Percentiles rank a stretch among this genome's conserved stretches.
phyloP scores from a whole-genome alignment of 2,113 vertebrate genomes.

The Erpornis zantholeuca region DNA sequence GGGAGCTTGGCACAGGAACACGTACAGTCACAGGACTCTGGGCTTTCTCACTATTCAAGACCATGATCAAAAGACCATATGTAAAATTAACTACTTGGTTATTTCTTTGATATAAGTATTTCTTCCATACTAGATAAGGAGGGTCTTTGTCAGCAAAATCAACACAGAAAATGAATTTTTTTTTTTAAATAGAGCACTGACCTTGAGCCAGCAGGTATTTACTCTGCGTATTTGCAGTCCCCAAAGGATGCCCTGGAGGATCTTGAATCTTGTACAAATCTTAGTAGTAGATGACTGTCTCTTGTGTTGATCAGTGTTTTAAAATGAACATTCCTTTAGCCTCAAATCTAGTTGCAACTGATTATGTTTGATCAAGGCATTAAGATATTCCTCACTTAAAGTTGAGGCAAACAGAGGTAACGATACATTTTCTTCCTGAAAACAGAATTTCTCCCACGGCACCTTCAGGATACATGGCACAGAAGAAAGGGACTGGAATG shows the following conservation, averaged over 20 bases:
- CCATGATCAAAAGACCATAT: neutral
- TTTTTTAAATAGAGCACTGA: neutral
- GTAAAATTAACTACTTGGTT: neutral
- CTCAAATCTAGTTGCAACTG: neutral
- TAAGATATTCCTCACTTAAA: neutral
- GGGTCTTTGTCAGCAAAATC: neutral
- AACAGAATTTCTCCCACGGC: neutral
- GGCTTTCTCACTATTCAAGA: neutral
- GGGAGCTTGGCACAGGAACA: neutral
- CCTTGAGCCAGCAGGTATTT: neutral
- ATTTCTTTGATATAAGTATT: neutral
- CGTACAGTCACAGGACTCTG: accelerated
- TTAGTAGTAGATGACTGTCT: neutral
- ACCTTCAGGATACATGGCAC: neutral
- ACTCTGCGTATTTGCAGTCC: neutral
- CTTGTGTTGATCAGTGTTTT: neutral
- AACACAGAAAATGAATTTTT: neutral
- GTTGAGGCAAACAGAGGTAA: neutral
- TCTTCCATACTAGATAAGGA: neutral
- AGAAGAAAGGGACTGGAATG: neutral
- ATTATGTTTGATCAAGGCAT: neutral
- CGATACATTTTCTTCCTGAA: neutral
- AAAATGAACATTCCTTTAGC: neutral
- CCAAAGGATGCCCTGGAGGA: neutral
- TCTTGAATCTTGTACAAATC: neutral